Base-by-base conservation (phyloP, 1,140 invertebrate genomes). In the Drosophila bifasciata region DNA sequence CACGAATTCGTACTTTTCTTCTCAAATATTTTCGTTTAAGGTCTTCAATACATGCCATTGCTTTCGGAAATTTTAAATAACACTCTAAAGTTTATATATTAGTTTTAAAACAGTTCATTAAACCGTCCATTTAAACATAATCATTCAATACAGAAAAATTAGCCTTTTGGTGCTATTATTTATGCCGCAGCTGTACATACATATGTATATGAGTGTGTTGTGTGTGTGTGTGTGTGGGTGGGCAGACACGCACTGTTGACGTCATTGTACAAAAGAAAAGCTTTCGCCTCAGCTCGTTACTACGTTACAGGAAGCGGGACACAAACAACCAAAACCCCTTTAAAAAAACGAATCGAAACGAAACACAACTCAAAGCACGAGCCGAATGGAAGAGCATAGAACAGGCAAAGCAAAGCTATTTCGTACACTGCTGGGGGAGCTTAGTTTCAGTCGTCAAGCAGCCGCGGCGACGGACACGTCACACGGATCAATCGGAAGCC, bases 241-340 rank as follows among this genome's bases (percentile, higher is more conserved):
- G 61, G 55, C 45, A 48, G 21, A 69, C 66, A 88, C 76, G 70
- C 84, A 84, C 76, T 64, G 77, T 76, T 89, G 85, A 89, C 85
- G 85, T 89, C 85, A 89, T 90, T 78, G 80, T 70, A 68, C 32
- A 8, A 44, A 81, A 62, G 11, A 40, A 81, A 66, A 84, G 85
- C 85, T 89, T 60, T 53, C 11, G 60, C 45, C 57, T 61, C 43
- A 44, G 23, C 58, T 63, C 70, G 83, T 86, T 86, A 86, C 83
- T 86, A 86, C 73, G 85, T 72, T 89, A 66, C 77, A 74, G 76
- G 76, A 71, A 81, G 68, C 72, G 71, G 72, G 60, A 53, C 63
- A 58, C 46, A 69, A 61, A 62, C 59, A 70, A 48, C 46, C 41
- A 36, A 40, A 55, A 62, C 32, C 16, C 32, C 41, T 8, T n/a